Base-by-base conservation (phyloP, 2,113 vertebrate species). In the Micronycteris hirsuta region DNA sequence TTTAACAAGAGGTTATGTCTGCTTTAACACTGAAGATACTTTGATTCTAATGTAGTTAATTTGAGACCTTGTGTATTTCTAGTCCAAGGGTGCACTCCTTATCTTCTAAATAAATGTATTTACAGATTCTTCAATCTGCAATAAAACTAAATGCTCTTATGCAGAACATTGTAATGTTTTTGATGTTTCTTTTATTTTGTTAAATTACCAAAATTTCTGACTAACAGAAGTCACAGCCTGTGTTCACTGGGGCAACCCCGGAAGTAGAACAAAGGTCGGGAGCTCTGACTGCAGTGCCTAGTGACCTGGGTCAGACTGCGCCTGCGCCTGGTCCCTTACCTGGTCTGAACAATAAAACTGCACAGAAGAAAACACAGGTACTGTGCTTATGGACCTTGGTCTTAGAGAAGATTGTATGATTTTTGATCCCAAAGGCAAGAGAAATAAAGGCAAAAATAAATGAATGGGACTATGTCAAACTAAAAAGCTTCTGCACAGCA, bases 41-140 rank as follows among this genome's bases (percentile, higher is more conserved):
- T 95, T 93, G 70, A 74, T 94, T 80, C n/a, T 47, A 86, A 67
- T 63, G 24, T 12, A 93, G 56, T 83, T 82, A 86, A 94, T 81
- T 89, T 83, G 47, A 47, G 58, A 84, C 2, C 41, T 86, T 89
- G 11, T 63, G 7, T 58, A 61, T 90, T 94, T 93, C n/a, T 77
- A 83, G 36, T 65, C 16, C 3, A 68, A 84, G 45, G 56, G 41
- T 89, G 22, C 58, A 86, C 80, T 94, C 13, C 49, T 89, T 86
- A 86, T 45, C 38, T 93, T 82, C 73, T 86, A 94, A 93, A 63
- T 31, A 76, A 70, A 74, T 16, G 36, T 49, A 80, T 58, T 84
- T 76, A 94, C 70, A 78, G 22, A 85, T 76, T 84, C 41, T 56
- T 4, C 10, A 84, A 41, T 77, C 38, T 89, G 26, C 24, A 93